Conservation (phyloP, 2,113 vertebrate species). For the Trematomus loennbergii region DNA sequence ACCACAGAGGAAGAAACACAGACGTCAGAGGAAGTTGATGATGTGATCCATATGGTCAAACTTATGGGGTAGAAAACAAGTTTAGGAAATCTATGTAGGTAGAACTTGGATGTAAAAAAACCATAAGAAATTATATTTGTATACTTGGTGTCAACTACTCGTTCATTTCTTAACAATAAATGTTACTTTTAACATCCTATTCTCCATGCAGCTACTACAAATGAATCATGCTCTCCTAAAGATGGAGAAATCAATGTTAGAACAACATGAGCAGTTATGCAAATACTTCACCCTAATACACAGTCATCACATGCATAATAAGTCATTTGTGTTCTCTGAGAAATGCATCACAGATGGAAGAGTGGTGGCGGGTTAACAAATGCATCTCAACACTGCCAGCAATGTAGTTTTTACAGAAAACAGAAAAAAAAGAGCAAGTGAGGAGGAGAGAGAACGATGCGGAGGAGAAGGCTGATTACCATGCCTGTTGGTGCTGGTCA, state of each 20-base stretch:
- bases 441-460: conserved; percentile 38
- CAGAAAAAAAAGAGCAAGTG: conserved; percentile 41
- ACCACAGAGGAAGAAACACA: conserved; percentile 34
- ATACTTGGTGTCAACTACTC: neutral
- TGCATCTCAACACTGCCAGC: conserved; percentile 15
- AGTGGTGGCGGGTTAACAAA: conserved; percentile 47
- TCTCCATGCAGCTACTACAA: conserved; percentile 53
- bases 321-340: conserved; percentile 42
- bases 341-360: conserved; percentile 50
- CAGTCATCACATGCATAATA: conserved; percentile 57
- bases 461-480: conserved; percentile 86
- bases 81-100: neutral
- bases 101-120: neutral
- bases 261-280: conserved; percentile 18
- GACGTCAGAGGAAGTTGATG: neutral
- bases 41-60: neutral
- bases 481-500: conserved; percentile 94
- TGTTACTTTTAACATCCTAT: neutral
- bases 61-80: neutral
- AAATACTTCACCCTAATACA: conserved; percentile 21
- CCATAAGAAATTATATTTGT: too few species aligned
- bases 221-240: conserved; percentile 47
- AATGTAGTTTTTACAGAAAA: conserved; percentile 27
- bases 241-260: conserved; percentile 32
- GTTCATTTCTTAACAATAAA: neutral